phyloP scores from a whole-genome alignment of 2,113 vertebrate species.

The Toxostoma redivivum region DNA sequence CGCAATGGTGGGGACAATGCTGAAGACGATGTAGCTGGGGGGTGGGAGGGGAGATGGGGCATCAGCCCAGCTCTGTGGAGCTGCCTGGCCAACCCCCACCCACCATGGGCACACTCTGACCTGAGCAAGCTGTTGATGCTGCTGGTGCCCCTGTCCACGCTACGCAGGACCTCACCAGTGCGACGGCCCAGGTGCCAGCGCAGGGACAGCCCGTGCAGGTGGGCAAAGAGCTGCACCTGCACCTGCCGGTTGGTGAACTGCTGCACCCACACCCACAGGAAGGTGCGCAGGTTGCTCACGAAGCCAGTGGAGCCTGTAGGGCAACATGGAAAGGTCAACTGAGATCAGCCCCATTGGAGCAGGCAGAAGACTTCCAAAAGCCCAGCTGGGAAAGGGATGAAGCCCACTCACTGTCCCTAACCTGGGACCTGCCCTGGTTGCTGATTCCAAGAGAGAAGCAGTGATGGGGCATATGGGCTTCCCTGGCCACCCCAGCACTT shows the following conservation, averaged over 20 bases:
- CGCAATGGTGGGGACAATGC: slow-evolving; percentile 87
- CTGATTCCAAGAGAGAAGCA: background rate
- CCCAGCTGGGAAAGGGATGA: background rate
- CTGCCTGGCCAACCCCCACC: accelerated
- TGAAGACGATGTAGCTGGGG: slow-evolving; percentile 93
- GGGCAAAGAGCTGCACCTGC: slow-evolving; percentile 87
- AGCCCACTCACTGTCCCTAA: accelerated
- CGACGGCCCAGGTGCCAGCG: slow-evolving; percentile 93
- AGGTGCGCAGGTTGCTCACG: slow-evolving; percentile 88
- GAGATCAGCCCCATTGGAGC: accelerated
- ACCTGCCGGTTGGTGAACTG: slow-evolving; percentile 90
- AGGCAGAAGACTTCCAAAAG: background rate
- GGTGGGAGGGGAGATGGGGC: background rate
- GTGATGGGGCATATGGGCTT: background rate
- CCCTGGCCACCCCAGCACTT: accelerated
- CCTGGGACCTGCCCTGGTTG: background rate
- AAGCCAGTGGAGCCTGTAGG: slow-evolving; percentile 82
- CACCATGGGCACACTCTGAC: background rate
- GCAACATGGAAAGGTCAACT: accelerated
- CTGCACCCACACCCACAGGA: slow-evolving; percentile 95
- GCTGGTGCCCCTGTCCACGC: slow-evolving; percentile 89
- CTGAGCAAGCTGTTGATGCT: slow-evolving; percentile 92
- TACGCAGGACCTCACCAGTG: slow-evolving; percentile 89
- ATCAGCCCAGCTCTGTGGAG: background rate
- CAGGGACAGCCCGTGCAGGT: slow-evolving; percentile 87